Percentiles rank a stretch among this genome's conserved stretches.
Conservation (phyloP, 1,140 invertebrate genomes). For the Manduca sexta region DNA sequence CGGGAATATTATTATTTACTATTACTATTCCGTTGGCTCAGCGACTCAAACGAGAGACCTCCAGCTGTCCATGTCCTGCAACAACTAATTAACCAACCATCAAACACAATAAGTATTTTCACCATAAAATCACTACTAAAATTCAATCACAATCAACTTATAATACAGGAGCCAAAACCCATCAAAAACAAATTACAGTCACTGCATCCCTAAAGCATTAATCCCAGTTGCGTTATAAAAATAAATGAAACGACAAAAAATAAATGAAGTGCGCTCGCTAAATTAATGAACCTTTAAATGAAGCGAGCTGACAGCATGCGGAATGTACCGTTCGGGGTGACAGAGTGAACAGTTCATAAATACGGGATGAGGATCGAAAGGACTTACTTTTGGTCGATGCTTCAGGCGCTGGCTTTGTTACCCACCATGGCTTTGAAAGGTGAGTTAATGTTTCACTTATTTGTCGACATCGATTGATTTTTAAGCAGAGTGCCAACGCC, state of each 20-base stretch:
- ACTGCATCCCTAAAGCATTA: neutral
- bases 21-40: too few relatives aligned
- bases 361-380: slow-evolving; percentile 57
- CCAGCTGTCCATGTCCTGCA: too few relatives aligned
- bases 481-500: too few relatives aligned
- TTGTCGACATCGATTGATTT: too few relatives aligned
- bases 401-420: slow-evolving; percentile 56
- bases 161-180: too few relatives aligned
- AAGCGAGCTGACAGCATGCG: slow-evolving; percentile 19
- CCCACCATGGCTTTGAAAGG: slow-evolving; percentile 64
- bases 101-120: too few relatives aligned
- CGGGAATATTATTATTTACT: too few relatives aligned
- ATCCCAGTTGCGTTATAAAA: slow-evolving; percentile 1
- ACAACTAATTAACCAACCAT: too few relatives aligned
- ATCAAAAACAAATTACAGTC: too few relatives aligned
- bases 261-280: slow-evolving; percentile 21
- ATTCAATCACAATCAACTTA: too few relatives aligned
- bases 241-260: slow-evolving; percentile 12
- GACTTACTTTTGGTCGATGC: slow-evolving; percentile 58
- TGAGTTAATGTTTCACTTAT: slow-evolving; percentile 21
- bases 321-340: slow-evolving; percentile 53
- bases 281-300: slow-evolving; percentile 30
- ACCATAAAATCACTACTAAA: too few relatives aligned
- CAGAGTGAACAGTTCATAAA: slow-evolving; percentile 36
- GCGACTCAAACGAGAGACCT: too few relatives aligned